Evolutionary conservation across 2,797 vertebrate species (phyloP), one percentile per base, ranked within the genome.

Genomic region (Melopsittacus undulatus): DNA sequence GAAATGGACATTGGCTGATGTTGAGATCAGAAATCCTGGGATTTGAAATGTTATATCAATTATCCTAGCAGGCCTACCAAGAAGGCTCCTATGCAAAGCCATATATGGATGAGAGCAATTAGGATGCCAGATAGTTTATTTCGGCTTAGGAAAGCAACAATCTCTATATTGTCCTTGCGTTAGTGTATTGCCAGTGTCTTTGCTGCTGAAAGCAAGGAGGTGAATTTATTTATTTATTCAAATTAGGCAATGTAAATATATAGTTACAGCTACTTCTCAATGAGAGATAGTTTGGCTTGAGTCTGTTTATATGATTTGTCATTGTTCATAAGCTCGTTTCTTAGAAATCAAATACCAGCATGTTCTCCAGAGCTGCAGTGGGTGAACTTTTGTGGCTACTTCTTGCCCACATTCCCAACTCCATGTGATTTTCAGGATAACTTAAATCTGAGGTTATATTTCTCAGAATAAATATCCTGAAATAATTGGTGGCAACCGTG

Each of bases 361-460:
- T 87, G 70, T 85, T 84, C 69, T 81, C 18, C 48, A 54, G 23
- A 74, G 32, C 40, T 73, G 27, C 34, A 51, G 9, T 64, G 18
- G 36, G 57, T 48, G 15, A 73, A 42, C 26, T 64, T 27, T 1
- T 68, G n/a, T 86, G 43, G 10, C 32, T 40, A 17, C 32, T 51
- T 68, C 51, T 24, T 16, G 17, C 1, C 3, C 8, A 3, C 13
- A 4, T 3, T 26, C 7, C 14, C 1, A 7, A 23, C 19, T 69
- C 30, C 2, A 0, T 81, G 19, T 62, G 22, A 57, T 85, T 91
- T 93, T 89, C 46, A 82, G 24, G 32, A 36, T 76, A 76, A 57
- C 38, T 72, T 76, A n/a, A 77, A 73, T 69, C 21, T 75, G 90
- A 92, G 20, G 11, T 30, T 49, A 18, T 72, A 68, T 88, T 94